These are phyloP conservation scores for Liodrosophila aerea DNA, from an alignment of 2,888 invertebrate genomes.

Conservation along the genomic window DNA sequence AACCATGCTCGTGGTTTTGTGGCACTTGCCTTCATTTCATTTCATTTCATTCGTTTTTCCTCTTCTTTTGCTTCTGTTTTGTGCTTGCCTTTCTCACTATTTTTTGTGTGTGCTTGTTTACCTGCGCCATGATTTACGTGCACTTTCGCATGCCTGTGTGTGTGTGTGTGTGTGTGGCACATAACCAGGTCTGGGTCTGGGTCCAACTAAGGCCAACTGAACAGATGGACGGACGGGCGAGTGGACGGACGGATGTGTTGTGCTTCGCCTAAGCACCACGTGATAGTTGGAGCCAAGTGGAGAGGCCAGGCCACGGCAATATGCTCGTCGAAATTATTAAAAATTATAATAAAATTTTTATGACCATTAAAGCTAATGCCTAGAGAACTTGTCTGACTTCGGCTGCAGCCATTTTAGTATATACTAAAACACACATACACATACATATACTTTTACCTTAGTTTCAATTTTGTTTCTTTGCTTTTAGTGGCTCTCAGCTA, in stretches of 20 bases:
- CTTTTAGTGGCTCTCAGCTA: constrained; percentile 34
- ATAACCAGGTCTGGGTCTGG: constrained; percentile 4
- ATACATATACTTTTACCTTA: constrained; percentile 4
- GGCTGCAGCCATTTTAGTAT: constrained; percentile 20
- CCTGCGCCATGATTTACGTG: constrained; percentile 69
- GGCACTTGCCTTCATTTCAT: constrained; percentile 37
- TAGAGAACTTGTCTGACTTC: constrained; percentile 23
- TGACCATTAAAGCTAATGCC: constrained; percentile 63
- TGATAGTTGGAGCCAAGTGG: constrained; percentile 40
- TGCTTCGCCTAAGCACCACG: constrained; percentile 20
- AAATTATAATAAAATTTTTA: constrained; percentile 74
- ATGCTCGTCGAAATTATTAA: constrained; percentile 63
- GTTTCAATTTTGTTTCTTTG: constrained; percentile 11
- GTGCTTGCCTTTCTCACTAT: neutral
- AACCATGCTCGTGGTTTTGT: too few relatives aligned
- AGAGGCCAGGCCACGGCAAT: neutral
- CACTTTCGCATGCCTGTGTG: constrained; percentile 41
- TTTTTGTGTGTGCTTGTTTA: constrained; percentile 49
- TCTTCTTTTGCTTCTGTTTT: constrained; percentile 2
- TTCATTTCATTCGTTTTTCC: constrained; percentile 11
- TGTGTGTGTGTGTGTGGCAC: constrained; percentile 31
- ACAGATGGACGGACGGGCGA: too few relatives aligned
- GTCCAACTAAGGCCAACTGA: constrained; percentile 18
- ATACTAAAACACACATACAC: constrained; percentile 12
- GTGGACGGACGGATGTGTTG: constrained; percentile 3